Conservation (phyloP, 2,113 vertebrate genomes). For the Lycocorax pyrrhopterus region DNA sequence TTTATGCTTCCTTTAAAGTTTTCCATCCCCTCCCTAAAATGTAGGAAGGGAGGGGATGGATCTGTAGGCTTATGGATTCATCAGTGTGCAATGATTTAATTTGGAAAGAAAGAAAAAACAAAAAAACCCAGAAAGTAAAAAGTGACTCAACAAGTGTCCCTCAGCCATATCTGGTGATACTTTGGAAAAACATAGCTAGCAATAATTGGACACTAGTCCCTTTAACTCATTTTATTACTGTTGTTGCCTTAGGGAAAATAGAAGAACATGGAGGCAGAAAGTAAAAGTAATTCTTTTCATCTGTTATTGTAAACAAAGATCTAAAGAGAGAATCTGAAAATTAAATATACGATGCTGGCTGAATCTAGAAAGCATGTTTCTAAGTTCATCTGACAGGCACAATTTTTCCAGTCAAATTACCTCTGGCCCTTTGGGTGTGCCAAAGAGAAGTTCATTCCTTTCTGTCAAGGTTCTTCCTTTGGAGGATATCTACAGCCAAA, state of each 20-base stretch:
- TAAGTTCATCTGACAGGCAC: not conserved
- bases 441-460: not conserved
- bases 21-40: not conserved
- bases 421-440: not conserved
- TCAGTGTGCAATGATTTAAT: not conserved
- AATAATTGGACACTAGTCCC: not conserved
- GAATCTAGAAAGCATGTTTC: not conserved
- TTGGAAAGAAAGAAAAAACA: not conserved
- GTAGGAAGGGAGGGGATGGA: not conserved
- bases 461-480: not conserved
- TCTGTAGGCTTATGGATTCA: not conserved
- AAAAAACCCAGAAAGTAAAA: not conserved
- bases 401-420: not conserved
- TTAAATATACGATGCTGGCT: conserved; percentile 45
- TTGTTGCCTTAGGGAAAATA: not conserved
- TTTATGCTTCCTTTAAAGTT: not conserved
- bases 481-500: not conserved
- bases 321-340: conserved; percentile 2
- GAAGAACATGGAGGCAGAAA: conserved; percentile 8
- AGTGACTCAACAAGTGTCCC: not conserved
- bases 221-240: conserved; percentile 8
- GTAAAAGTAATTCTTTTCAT: conserved; percentile 46
- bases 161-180: not conserved
- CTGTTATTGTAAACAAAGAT: conserved; percentile 53
- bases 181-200: not conserved